These are phyloP conservation scores for Netelia inedita DNA, from an alignment of 2,888 invertebrate species.

Conservation along the genomic window DNA sequence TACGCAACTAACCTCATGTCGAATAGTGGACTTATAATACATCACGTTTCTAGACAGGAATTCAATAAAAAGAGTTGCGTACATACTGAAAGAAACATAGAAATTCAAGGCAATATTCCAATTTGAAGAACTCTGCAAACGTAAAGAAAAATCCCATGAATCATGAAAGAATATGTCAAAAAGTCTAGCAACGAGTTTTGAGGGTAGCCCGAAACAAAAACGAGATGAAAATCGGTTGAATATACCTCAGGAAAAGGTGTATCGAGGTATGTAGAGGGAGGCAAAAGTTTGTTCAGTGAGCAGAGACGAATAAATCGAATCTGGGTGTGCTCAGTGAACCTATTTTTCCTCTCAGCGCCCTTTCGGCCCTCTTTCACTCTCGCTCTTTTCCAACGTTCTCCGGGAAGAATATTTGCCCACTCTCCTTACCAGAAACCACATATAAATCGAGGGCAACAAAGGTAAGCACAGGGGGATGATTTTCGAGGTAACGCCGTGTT, in stretches of 20 bases:
- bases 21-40: too few relatives aligned
- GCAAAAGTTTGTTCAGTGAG: constrained; percentile 35
- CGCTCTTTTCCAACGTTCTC: constrained; percentile 14
- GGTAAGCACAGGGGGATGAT: constrained; percentile 13
- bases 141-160: not conserved
- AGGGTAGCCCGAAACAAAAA: not conserved
- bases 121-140: not conserved
- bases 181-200: not conserved
- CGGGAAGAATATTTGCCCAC: not conserved
- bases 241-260: constrained; percentile 13
- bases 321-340: constrained; percentile 38
- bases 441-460: constrained; percentile 47
- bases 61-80: too few relatives aligned
- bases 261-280: not conserved
- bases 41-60: too few relatives aligned
- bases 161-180: not conserved
- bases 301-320: constrained; percentile 52
- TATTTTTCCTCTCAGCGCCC: constrained; percentile 48
- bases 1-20: too few relatives aligned
- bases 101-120: not conserved
- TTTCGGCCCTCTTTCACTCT: constrained; percentile 26
- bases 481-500: constrained; percentile 22
- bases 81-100: not conserved
- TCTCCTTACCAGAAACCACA: constrained; percentile 11
- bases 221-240: not conserved